Evolutionary conservation across 2,113 vertebrate genomes (phyloP).

Genomic region (Corythaeola cristata): DNA sequence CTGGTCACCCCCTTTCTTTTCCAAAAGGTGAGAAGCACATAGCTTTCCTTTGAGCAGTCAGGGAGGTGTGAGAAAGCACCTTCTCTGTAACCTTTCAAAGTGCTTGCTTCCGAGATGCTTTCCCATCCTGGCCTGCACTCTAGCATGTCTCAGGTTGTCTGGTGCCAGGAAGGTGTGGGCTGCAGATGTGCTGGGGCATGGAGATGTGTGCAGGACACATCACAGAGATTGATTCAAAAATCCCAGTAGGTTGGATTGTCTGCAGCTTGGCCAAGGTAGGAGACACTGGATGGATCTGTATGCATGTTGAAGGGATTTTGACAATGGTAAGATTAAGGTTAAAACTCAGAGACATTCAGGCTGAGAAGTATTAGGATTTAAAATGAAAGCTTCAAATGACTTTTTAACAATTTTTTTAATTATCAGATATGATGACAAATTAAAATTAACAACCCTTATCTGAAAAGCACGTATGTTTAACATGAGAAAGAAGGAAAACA

Average conservation of each 20-base stretch:
- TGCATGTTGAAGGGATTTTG: neutral
- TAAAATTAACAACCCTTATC: neutral
- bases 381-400: neutral
- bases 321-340: neutral
- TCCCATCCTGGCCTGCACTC: neutral
- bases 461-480: neutral
- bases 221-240: neutral
- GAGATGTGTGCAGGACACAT: neutral
- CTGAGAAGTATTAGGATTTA: neutral
- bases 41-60: neutral
- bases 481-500: conserved; percentile 13
- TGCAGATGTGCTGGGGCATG: neutral
- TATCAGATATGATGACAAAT: neutral
- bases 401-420: neutral
- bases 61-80: neutral
- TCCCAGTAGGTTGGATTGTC: neutral
- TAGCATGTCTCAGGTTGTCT: neutral
- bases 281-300: neutral
- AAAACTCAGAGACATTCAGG: neutral
- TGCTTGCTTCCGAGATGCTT: neutral
- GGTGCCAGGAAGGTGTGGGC: neutral
- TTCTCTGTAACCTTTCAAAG: neutral
- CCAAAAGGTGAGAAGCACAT: neutral
- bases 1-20: neutral
- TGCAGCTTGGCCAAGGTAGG: neutral